A percentile compares a stretch with the other conserved stretches of the same genome.
These are phyloP conservation scores for Calephelis perditalis DNA, from an alignment of 2,888 invertebrate species.

Conservation along the genomic window DNA sequence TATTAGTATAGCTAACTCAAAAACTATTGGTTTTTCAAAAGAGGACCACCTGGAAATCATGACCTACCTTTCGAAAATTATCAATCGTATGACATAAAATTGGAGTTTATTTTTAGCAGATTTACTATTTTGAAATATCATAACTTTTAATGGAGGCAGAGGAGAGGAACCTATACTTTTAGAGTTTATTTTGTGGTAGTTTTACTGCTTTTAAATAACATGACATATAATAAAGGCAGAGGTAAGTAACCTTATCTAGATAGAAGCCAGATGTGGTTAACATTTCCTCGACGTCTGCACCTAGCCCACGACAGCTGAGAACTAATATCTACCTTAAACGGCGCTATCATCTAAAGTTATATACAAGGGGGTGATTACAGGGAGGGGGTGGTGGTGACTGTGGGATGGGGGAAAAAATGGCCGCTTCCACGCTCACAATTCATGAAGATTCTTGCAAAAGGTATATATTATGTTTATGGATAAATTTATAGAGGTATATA, in stretches of 20 bases:
- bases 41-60: no score
- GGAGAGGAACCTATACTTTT: no score
- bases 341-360: constrained; percentile 52
- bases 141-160: not conserved
- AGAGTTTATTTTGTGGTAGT: no score
- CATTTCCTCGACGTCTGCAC: not conserved
- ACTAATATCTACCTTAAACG: constrained; percentile 32
- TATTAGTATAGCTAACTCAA: no score
- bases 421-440: constrained; percentile 37
- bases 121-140: no score
- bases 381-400: constrained; percentile 34
- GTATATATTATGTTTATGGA: constrained; percentile 16
- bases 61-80: no score
- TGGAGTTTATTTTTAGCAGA: no score
- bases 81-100: no score
- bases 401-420: constrained; percentile 52
- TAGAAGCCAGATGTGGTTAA: no score
- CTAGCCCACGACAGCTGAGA: constrained; percentile 7
- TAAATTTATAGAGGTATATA: not conserved
- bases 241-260: no score
- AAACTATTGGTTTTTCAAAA: no score
- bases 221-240: not conserved
- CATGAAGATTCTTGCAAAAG: constrained; percentile 26
- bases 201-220: no score
- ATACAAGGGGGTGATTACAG: constrained; percentile 39